These are phyloP conservation scores for Scleropages formosus DNA, from an alignment of 2,797 vertebrate genomes.

Conservation along the genomic window DNA sequence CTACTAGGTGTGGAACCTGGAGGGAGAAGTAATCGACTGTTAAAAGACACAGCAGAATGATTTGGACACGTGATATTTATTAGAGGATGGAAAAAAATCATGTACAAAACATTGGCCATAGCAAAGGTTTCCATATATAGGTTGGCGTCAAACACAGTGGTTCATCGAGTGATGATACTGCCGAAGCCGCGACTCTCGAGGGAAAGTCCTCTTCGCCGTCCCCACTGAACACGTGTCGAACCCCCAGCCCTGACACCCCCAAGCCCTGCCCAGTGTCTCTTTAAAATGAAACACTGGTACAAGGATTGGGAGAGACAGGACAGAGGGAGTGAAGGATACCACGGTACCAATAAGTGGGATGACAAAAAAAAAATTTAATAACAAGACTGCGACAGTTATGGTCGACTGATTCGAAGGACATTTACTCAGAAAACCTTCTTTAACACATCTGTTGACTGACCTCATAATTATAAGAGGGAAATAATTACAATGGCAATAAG, in stretches of 20 bases:
- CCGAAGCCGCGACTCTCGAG: no score
- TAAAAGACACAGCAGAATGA: slow-evolving; percentile 12
- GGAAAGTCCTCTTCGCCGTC: not conserved
- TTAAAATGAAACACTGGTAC: slow-evolving; percentile 79
- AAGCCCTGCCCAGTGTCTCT: slow-evolving; percentile 79
- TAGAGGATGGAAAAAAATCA: not conserved
- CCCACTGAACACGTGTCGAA: slow-evolving; percentile 19
- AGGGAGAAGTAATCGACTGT: not conserved
- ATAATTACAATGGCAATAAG: no score
- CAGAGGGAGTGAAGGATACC: not conserved
- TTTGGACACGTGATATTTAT: slow-evolving; percentile 17
- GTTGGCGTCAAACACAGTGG: no score
- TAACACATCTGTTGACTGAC: not conserved
- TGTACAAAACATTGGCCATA: no score
- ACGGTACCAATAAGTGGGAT: not conserved
- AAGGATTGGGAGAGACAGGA: slow-evolving; percentile 88
- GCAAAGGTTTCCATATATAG: no score
- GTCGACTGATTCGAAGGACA: no score
- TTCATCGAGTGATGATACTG: no score
- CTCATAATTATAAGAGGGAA: no score
- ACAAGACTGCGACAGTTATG: no score
- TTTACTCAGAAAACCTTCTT: no score
- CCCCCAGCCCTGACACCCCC: slow-evolving; percentile 66
- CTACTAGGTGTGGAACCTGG: not conserved
- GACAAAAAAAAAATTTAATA: not conserved